phyloP scores from a whole-genome alignment of 2,888 invertebrate genomes.

The Aricia artaxerxes region DNA sequence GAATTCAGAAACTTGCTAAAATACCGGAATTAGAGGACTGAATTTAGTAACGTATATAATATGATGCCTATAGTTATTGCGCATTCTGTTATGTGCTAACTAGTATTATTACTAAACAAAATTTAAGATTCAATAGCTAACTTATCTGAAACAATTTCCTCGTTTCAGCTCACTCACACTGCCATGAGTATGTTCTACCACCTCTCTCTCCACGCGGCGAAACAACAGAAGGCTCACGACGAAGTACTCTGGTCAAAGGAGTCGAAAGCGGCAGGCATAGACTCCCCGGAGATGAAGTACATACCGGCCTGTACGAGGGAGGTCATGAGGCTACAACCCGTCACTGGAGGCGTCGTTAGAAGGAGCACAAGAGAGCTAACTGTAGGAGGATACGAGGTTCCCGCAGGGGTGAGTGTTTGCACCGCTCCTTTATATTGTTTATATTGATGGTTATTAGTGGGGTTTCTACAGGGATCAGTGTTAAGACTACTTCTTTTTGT shows the following conservation, averaged over 20 bases:
- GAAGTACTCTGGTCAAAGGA: conserved; percentile 64
- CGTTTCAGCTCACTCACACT: conserved; percentile 64
- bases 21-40: no score
- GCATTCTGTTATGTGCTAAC: no score
- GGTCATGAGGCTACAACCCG: conserved; percentile 66
- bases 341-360: conserved; percentile 68
- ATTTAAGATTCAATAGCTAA: neutral
- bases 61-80: no score
- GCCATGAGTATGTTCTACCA: conserved; percentile 69
- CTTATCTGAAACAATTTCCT: neutral
- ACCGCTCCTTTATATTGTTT: conserved; percentile 6
- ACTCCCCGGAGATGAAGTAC: conserved; percentile 54
- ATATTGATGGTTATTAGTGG: neutral
- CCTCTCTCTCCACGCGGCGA: conserved; percentile 68
- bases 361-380: conserved; percentile 55
- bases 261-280: conserved; percentile 55
- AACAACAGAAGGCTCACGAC: conserved; percentile 69
- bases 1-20: no score
- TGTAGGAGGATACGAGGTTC: conserved; percentile 67
- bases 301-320: conserved; percentile 61
- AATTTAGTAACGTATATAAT: no score
- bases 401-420: conserved; percentile 61
- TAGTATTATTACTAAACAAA: no score
- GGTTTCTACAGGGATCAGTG: neutral
- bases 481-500: neutral